Evolutionary conservation across 2,797 vertebrate genomes (phyloP).

Genomic region (Phrynocephalus vlangalii): DNA sequence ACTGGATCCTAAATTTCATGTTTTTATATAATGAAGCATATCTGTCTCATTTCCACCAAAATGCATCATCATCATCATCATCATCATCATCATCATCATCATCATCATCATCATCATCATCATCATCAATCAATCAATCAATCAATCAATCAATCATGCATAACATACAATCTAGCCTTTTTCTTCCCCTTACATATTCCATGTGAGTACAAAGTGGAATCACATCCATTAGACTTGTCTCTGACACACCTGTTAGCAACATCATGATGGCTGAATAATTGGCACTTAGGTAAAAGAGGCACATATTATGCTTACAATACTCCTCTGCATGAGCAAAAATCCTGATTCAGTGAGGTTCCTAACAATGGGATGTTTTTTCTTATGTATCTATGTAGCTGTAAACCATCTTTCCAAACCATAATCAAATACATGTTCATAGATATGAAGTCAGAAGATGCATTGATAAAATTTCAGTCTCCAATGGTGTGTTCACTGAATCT

Average conservation of each 20-base stretch:
- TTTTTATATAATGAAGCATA: too few relatives aligned
- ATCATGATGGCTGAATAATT: background rate
- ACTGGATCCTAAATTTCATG: too few relatives aligned
- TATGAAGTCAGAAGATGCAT: background rate
- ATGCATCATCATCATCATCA: too few relatives aligned
- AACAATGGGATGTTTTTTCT: background rate
- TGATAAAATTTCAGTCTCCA: background rate
- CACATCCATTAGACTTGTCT: background rate
- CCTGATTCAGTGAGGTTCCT: background rate
- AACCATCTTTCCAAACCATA: too few relatives aligned
- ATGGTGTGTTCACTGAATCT: background rate
- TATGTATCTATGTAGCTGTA: too few relatives aligned
- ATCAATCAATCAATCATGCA: too few relatives aligned
- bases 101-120: too few relatives aligned
- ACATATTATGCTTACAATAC: background rate
- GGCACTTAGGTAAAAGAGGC: background rate
- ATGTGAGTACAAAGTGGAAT: background rate
- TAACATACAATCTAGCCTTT: too few relatives aligned
- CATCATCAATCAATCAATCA: too few relatives aligned
- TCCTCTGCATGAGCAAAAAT: background rate
- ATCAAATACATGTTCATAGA: background rate
- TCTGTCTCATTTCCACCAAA: too few relatives aligned
- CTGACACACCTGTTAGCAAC: background rate
- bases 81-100: too few relatives aligned
- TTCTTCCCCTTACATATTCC: background rate